Base-by-base conservation (phyloP, 2,113 vertebrate genomes). In the Pipra filicauda region DNA sequence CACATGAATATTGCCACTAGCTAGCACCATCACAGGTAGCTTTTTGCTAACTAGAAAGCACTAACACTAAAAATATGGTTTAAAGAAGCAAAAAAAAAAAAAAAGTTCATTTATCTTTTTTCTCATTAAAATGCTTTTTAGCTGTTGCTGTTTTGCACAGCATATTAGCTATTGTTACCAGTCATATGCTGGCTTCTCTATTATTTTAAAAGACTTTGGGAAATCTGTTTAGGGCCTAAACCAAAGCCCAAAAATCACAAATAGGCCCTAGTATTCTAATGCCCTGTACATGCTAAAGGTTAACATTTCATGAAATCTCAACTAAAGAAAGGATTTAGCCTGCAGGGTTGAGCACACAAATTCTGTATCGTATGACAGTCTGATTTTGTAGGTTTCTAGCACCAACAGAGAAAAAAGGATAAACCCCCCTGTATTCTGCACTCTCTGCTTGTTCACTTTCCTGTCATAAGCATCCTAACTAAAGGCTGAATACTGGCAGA, bases 321-420 rank as follows among this genome's bases (percentile, higher is more conserved):
- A 12, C 23, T 85, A 35, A 72, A 76, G 12, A 39, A 91, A 44
- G 37, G 30, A 84, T 4, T 59, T 46, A 41, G 9, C 22, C 6
- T 0, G 0, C 7, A 71, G 39, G 4, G 39, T 65, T 70, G 74
- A 81, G 44, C 9, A 52, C 18, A 65, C 4, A 15, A 87, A 49
- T 65, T 77, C 21, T 70, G 0, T 39, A 48, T 46, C 19, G 23
- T 16, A 54, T 8, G 18, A 80, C 2, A 73, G 21, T 4, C 14
- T 62, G 77, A 49, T 67, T 72, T 77, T 70, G 30, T 16, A 77
- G 14, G 23, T 81, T 92, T 93, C 55, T 72, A 80, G 49, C 12
- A 85, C 14, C 20, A 27, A 8, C 26, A 89, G 41, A 6, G 69
- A 75, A 71, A 85, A 69, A 33, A 2, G 8, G 48, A 62, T 11